Percentiles rank a stretch among this genome's conserved stretches.
phyloP scores from a whole-genome alignment of 2,888 invertebrate species.

The Disparrhopalites patrizii region DNA sequence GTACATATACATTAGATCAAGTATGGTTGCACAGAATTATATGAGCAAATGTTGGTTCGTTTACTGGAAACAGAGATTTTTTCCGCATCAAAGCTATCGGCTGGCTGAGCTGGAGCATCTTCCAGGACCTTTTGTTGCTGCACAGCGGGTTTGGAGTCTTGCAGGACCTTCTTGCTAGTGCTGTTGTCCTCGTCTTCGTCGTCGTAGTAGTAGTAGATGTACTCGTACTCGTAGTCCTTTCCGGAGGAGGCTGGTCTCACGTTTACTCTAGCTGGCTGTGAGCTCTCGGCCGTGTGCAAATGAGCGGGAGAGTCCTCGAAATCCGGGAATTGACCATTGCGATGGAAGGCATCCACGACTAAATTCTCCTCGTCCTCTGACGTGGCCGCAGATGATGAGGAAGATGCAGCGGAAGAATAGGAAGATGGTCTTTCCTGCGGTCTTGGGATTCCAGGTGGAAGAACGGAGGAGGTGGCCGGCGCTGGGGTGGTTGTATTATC shows the following conservation, averaged over 20 bases:
- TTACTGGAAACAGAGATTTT: constrained; percentile 25
- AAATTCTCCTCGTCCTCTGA: constrained; percentile 41
- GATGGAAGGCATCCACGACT: constrained; percentile 41
- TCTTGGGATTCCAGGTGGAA: constrained; percentile 14
- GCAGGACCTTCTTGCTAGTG: constrained; percentile 25
- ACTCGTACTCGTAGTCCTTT: constrained; percentile 86
- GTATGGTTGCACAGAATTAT: no score
- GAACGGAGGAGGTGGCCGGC: constrained; percentile 20
- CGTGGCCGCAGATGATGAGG: neutral
- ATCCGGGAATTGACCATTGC: constrained; percentile 43
- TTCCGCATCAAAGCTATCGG: constrained; percentile 22
- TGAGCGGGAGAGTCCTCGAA: constrained; percentile 47
- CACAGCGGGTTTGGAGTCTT: constrained; percentile 9
- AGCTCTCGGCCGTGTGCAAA: constrained; percentile 45
- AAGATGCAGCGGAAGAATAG: neutral
- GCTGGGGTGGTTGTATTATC: constrained; percentile 21
- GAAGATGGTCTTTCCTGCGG: neutral
- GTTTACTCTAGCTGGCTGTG: constrained; percentile 66
- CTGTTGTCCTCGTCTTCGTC: constrained; percentile 59
- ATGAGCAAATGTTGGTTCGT: no score
- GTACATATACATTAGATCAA: neutral
- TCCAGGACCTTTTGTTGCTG: neutral
- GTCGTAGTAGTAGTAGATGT: constrained; percentile 85
- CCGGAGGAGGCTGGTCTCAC: constrained; percentile 85
- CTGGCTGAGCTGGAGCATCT: neutral